These are phyloP conservation scores for Glaucomys volans DNA, from an alignment of 2,113 vertebrate genomes.

Conservation along the genomic window DNA sequence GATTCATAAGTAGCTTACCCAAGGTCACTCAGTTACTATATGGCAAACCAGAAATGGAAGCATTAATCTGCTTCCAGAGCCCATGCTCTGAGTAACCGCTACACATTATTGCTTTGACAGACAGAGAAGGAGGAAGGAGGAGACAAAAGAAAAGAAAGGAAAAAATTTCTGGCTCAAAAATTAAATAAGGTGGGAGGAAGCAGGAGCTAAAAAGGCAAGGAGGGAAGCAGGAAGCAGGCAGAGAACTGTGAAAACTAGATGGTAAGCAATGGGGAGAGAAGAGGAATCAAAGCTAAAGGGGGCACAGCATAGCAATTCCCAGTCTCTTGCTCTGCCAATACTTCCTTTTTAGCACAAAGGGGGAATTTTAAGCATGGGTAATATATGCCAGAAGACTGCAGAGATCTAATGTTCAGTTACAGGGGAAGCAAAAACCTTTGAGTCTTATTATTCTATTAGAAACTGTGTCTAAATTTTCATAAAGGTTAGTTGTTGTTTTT, in stretches of 20 bases:
- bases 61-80: background rate
- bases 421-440: background rate
- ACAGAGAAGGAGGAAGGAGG: background rate
- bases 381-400: background rate
- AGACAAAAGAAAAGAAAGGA: background rate
- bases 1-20: background rate
- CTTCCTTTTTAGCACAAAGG: background rate
- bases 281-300: background rate
- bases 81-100: background rate
- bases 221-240: background rate
- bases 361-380: background rate
- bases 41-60: background rate
- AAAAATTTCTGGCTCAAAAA: background rate
- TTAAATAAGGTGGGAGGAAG: background rate
- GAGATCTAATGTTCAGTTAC: background rate
- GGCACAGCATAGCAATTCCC: background rate
- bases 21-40: background rate
- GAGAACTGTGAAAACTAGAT: background rate
- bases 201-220: background rate
- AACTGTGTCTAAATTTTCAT: background rate
- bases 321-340: background rate
- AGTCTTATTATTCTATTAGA: constrained; percentile 35
- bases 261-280: background rate
- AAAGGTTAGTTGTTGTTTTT: background rate
- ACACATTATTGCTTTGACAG: background rate